phyloP scores from a whole-genome alignment of 2,888 invertebrate species.

The Azorinus chamasolen region DNA sequence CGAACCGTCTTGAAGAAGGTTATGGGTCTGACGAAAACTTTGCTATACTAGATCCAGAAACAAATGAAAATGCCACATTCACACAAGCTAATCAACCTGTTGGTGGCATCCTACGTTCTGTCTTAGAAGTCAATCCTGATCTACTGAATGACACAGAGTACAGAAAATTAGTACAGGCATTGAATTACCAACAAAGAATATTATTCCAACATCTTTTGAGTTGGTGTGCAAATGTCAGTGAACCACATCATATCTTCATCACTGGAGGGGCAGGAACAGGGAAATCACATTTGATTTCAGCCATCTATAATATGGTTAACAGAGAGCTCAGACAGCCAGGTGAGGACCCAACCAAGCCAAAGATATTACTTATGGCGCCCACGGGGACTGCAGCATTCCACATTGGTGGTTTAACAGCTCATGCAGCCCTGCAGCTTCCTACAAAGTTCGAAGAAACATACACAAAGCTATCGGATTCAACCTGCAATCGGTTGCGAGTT shows the following conservation, averaged over 20 bases:
- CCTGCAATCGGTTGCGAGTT: conserved; percentile 14
- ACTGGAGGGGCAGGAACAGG: too few relatives aligned
- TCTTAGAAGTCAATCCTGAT: conserved; percentile 21
- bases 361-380: conserved; percentile 30
- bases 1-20: conserved; percentile 33
- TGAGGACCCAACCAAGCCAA: conserved; percentile 15
- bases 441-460: conserved; percentile 8
- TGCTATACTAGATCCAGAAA: conserved; percentile 28
- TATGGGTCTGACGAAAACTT: conserved; percentile 22
- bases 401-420: conserved; percentile 27
- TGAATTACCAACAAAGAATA: conserved; percentile 29
- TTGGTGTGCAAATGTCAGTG: background rate
- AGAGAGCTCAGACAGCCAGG: conserved; percentile 24
- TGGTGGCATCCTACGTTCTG: background rate
- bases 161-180: conserved; percentile 18
- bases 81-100: background rate
- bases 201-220: too few relatives aligned
- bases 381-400: conserved; percentile 48
- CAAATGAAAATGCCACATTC: conserved; percentile 23
- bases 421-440: conserved; percentile 20
- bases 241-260: conserved; percentile 23
- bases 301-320: conserved; percentile 26
- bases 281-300: conserved; percentile 38
- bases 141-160: conserved; percentile 20
- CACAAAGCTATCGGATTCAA: conserved; percentile 23